Conservation (phyloP, 23 tunicate genomes). For the Oikopleura albicans region DNA sequence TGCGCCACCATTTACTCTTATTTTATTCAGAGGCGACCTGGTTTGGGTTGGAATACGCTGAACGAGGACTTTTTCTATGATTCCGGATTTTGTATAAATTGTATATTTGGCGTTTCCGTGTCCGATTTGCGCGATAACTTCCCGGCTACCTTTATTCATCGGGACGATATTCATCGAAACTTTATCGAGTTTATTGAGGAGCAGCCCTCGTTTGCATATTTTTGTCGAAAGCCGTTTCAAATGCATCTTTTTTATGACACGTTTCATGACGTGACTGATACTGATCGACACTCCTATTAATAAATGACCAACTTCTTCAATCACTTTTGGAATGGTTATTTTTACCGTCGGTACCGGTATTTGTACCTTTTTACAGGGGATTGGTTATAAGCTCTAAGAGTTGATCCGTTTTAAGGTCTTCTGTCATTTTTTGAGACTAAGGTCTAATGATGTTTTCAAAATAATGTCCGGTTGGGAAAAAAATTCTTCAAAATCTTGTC, state of each 20-base stretch:
- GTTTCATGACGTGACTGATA: neutral
- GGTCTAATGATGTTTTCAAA: no score
- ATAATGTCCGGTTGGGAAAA: no score
- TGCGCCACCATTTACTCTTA: no score
- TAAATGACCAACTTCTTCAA: no score
- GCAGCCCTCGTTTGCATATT: neutral
- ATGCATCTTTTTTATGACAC: neutral
- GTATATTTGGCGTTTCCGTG: neutral
- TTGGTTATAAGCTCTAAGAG: no score
- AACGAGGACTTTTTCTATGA: neutral
- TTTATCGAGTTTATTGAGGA: neutral
- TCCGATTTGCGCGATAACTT: neutral
- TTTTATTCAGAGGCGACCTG: neutral
- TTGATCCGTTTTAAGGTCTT: no score
- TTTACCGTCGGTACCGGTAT: no score
- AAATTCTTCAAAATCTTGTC: no score
- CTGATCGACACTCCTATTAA: neutral
- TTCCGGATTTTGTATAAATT: neutral
- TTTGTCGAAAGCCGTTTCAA: constrained; percentile 7
- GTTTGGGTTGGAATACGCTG: neutral
- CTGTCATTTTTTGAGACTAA: no score
- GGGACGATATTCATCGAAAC: neutral
- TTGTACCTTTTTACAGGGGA: no score
- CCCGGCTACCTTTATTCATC: neutral
- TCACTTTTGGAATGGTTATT: no score